Percentiles rank a stretch among this genome's conserved stretches.
Evolutionary conservation across 2,797 vertebrate genomes (phyloP).

Genomic region (Lacerta viridis): DNA sequence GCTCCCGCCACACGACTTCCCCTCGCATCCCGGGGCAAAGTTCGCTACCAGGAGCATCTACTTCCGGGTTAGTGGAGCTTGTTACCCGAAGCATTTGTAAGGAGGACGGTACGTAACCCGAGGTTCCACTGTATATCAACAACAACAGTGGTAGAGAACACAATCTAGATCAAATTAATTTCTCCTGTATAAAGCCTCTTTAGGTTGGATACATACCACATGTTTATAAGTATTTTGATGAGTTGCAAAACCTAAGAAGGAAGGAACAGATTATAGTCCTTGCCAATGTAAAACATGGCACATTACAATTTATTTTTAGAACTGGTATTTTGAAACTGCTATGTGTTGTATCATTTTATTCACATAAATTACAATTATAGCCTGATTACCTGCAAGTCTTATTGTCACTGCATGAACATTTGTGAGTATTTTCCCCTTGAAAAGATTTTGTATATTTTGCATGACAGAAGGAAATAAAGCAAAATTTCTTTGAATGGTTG

Average conservation of each 20-base stretch:
- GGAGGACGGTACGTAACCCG: too few relatives aligned
- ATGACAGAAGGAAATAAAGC: slow-evolving; percentile 49
- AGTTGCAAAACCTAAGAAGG: slow-evolving; percentile 32
- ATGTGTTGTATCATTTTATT: background rate
- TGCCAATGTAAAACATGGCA: background rate
- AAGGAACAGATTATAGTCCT: slow-evolving; percentile 21
- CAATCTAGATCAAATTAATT: slow-evolving; percentile 46
- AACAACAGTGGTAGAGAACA: slow-evolving; percentile 21
- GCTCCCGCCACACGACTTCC: too few relatives aligned
- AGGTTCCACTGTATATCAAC: slow-evolving; percentile 3
- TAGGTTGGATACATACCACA: background rate
- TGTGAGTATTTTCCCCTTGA: slow-evolving; percentile 41
- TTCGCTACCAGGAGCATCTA: too few relatives aligned
- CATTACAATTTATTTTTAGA: slow-evolving; percentile 48
- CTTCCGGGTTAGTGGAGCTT: too few relatives aligned
- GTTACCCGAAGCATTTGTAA: too few relatives aligned
- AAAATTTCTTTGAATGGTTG: slow-evolving; percentile 64
- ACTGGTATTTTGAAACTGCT: background rate
- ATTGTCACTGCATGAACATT: slow-evolving; percentile 52
- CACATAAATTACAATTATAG: slow-evolving; percentile 17
- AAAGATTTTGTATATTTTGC: slow-evolving; percentile 65
- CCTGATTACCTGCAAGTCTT: slow-evolving; percentile 40
- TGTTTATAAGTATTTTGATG: slow-evolving; percentile 13
- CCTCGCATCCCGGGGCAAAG: too few relatives aligned
- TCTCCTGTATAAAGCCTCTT: background rate